These are phyloP conservation scores for Chalcosyrphus nemorum DNA, from an alignment of 2,888 invertebrate species.

Conservation along the genomic window DNA sequence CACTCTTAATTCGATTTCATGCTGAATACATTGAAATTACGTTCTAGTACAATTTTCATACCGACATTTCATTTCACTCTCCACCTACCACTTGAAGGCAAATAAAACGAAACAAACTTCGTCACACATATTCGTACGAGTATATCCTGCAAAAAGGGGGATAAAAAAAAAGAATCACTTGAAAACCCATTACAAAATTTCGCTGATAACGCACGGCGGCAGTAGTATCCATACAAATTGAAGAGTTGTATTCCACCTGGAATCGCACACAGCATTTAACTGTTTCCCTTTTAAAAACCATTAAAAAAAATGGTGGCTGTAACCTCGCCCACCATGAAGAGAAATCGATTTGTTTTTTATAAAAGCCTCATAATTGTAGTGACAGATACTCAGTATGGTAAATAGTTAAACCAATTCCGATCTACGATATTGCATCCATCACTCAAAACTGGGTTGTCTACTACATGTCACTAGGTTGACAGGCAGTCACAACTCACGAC, in stretches of 20 bases:
- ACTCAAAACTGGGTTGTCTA: constrained; percentile 40
- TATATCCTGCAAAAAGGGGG: neutral
- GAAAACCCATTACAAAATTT: constrained; percentile 12
- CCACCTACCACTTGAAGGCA: neutral
- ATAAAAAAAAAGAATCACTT: neutral
- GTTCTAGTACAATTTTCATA: neutral
- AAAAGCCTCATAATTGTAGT: constrained; percentile 50
- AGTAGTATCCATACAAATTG: neutral
- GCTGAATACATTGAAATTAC: neutral
- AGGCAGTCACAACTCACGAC: constrained; percentile 26
- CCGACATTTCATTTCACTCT: neutral
- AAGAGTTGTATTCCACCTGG: constrained; percentile 20
- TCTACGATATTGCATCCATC: constrained; percentile 40
- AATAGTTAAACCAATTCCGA: constrained; percentile 31
- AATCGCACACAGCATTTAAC: neutral
- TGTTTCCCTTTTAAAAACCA: neutral
- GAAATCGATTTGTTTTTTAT: constrained; percentile 34
- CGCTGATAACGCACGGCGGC: constrained; percentile 6
- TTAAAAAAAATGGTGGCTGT: neutral
- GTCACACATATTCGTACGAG: neutral
- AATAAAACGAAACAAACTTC: neutral
- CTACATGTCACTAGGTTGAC: constrained; percentile 43
- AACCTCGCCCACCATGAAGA: neutral
- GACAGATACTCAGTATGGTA: constrained; percentile 25
- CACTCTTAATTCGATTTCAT: neutral